A percentile compares a stretch with the other conserved stretches of the same genome.
phyloP scores from a whole-genome alignment of 2,797 vertebrate genomes.

The Sebastolobus alascanus region DNA sequence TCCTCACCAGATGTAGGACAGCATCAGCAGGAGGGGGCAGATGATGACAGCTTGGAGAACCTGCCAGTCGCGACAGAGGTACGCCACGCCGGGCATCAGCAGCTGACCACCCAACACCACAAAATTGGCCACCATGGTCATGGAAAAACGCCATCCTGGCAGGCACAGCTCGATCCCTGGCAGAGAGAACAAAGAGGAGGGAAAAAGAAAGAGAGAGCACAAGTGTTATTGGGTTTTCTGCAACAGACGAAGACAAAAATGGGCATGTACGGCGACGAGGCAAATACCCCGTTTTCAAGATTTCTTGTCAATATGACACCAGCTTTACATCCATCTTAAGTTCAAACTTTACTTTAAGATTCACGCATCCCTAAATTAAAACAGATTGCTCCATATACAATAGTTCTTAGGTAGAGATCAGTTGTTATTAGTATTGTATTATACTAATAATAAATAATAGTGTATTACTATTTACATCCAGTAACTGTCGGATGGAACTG shows the following conservation, averaged over 20 bases:
- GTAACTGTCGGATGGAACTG: not conserved
- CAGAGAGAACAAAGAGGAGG: conserved; percentile 19
- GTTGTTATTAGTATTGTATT: not conserved
- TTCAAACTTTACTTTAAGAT: not conserved
- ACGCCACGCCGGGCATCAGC: conserved; percentile 94
- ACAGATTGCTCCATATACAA: not conserved
- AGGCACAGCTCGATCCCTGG: conserved; percentile 96
- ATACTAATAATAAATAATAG: not conserved
- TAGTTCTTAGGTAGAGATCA: not conserved
- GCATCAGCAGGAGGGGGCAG: conserved; percentile 95
- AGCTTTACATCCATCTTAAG: no score
- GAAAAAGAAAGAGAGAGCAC: not conserved
- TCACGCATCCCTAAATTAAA: not conserved
- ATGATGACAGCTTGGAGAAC: conserved; percentile 96
- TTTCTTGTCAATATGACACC: not conserved
- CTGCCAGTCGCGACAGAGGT: conserved; percentile 94
- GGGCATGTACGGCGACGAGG: not conserved
- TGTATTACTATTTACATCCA: not conserved
- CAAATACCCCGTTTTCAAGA: not conserved
- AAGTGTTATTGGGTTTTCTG: not conserved
- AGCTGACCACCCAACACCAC: conserved; percentile 94
- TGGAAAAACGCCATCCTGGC: conserved; percentile 93
- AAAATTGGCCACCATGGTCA: conserved; percentile 97
- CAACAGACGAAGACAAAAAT: conserved; percentile 2
- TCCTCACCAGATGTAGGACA: conserved; percentile 95